A percentile compares a stretch with the other conserved stretches of the same genome.
phyloP scores from a whole-genome alignment of 2,113 vertebrate species.

The Carollia perspicillata region DNA sequence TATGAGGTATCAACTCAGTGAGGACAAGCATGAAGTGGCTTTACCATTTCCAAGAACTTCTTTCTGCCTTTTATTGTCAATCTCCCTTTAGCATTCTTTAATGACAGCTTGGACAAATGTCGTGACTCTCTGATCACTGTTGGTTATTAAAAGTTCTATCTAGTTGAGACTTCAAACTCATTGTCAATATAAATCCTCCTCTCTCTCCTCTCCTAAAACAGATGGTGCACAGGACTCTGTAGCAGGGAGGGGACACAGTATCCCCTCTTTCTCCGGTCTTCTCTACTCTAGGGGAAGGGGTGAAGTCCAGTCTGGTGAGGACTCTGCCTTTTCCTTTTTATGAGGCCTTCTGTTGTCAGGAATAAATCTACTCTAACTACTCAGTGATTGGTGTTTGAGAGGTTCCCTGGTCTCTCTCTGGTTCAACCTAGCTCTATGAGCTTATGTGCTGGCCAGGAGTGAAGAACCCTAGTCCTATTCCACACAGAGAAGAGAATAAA shows the following conservation, averaged over 20 bases:
- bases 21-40: neutral
- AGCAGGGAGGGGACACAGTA: fast-evolving
- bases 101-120: neutral
- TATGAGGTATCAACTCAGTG: neutral
- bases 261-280: neutral
- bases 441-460: neutral
- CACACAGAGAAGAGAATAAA: neutral
- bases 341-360: neutral
- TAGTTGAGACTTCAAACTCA: neutral
- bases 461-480: neutral
- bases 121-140: neutral
- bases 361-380: neutral
- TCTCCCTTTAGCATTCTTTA: neutral
- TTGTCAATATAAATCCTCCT: neutral
- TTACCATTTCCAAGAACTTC: neutral
- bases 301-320: neutral
- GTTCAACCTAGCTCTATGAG: neutral
- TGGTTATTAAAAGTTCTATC: neutral
- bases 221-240: no score
- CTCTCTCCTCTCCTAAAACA: neutral
- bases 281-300: fast-evolving
- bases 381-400: neutral
- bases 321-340: neutral
- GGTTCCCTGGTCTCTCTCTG: neutral
- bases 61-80: neutral